Base-by-base conservation (phyloP, 2,797 vertebrate species). In the Halcyon leucocephala region DNA sequence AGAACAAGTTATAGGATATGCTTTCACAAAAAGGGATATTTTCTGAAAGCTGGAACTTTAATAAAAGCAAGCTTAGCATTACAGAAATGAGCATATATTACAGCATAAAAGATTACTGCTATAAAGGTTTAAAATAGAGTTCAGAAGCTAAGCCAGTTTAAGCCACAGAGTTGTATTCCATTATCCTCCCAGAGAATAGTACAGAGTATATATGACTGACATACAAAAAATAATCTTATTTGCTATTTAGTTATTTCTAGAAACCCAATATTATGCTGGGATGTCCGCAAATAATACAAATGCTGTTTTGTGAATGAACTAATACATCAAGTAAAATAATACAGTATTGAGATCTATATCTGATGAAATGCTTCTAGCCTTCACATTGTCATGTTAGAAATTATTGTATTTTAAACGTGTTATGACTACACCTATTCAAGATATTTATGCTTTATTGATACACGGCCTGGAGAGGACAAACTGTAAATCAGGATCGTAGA, bases 81-180 rank as follows among this genome's bases (percentile, higher is more conserved):
- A 83, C 17, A 87, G 58, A 90, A 97, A 81, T 65, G 29, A 92
- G 35, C 33, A 82, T 60, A 81, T 77, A 91, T 95, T 90, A 82
- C 31, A 93, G 57, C 52, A 82, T 12, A 65, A 55, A 93, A 78
- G 28, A 73, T 91, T 90, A 82, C 73, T 73, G 66, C 66, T 76
- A 69, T 48, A 61, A 94, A 81, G 81, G 90, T 78, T 90, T 93
- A 90, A 94, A 96, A 94, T 26, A 57, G 85, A 94, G 88, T 86
- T 94, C 93, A 93, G 87, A 89, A 90, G 91, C 71, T 94, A 97
- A 97, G 77, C 77, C 93, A 89, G 61, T 95, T 95, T 93, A 95
- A 95, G 71, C 54, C 67, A 77, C 33, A 90, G 29, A 86, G 65
- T 21, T 90, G 87, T 55, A 71, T 62, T 90, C 84, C 61, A 82